Conservation (phyloP, 2,797 vertebrate species). For the Astyanax mexicanus region DNA sequence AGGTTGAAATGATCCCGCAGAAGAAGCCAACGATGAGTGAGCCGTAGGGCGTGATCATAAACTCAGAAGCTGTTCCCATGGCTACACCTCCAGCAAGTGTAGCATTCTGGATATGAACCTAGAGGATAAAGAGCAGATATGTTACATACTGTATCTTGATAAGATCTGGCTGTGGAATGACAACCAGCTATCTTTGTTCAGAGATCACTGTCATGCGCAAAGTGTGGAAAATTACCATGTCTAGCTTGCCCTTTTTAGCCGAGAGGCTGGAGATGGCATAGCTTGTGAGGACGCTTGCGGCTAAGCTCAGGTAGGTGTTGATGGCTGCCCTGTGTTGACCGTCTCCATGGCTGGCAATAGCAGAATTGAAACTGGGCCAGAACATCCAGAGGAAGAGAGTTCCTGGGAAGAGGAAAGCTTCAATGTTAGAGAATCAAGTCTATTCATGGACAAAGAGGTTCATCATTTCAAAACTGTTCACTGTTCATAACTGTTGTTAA, state of each 20-base stretch:
- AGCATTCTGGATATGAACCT: constrained; percentile 97
- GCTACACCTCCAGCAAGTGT: constrained; percentile 92
- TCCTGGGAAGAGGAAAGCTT: constrained; percentile 72
- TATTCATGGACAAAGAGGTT: neutral
- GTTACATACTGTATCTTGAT: neutral
- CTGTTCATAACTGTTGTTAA: constrained; percentile 2
- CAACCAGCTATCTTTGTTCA: neutral
- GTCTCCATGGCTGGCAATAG: constrained; percentile 86
- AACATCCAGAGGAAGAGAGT: constrained; percentile 96
- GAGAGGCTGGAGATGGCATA: constrained; percentile 90
- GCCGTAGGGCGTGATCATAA: constrained; percentile 92
- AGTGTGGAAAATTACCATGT: constrained; percentile 84
- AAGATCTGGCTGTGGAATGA: neutral
- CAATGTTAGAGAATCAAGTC: neutral
- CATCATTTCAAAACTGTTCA: no score
- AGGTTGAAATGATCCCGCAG: constrained; percentile 87
- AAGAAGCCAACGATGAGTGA: constrained; percentile 90
- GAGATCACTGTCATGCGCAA: neutral
- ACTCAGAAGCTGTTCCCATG: constrained; percentile 91
- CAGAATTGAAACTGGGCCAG: constrained; percentile 98
- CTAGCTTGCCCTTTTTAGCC: constrained; percentile 89
- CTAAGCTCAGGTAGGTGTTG: constrained; percentile 91
- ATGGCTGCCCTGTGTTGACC: constrained; percentile 91
- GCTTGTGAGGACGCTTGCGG: constrained; percentile 86
- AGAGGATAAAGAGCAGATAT: constrained; percentile 6